Percentiles rank a stretch among this genome's conserved stretches.
Evolutionary conservation across 2,888 invertebrate genomes (phyloP).

Genomic region (Conomelus anceps): DNA sequence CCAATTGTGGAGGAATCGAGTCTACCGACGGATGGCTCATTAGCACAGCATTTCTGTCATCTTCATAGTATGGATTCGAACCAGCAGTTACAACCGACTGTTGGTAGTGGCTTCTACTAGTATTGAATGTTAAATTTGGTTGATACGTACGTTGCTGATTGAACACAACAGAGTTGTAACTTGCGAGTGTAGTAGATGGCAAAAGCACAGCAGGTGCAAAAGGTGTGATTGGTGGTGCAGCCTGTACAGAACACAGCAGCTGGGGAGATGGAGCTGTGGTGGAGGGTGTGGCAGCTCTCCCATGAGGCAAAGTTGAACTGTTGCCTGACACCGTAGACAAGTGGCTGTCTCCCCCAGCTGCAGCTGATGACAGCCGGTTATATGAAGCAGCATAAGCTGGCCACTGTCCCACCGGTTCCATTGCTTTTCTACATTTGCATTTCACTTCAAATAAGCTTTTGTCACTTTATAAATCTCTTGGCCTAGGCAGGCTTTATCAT

Average conservation of each 20-base stretch:
- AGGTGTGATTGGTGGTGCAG: slow-evolving; percentile 16
- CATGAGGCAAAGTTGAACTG: slow-evolving; percentile 3
- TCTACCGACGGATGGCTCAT: neutral
- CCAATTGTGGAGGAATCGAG: neutral
- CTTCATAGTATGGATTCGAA: neutral
- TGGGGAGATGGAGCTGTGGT: slow-evolving; percentile 58
- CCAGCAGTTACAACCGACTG: neutral
- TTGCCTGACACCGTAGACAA: slow-evolving; percentile 48
- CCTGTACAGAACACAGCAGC: slow-evolving; percentile 40
- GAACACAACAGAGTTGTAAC: slow-evolving; percentile 48
- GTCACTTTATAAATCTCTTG: too few relatives aligned
- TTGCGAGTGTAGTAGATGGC: slow-evolving; percentile 55
- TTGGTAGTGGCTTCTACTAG: neutral
- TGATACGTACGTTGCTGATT: neutral
- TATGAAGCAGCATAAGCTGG: slow-evolving; percentile 68
- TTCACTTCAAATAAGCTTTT: neutral
- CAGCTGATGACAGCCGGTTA: slow-evolving; percentile 69
- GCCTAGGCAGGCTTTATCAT: neutral
- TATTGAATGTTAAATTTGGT: neutral
- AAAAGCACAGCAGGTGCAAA: slow-evolving; percentile 48
- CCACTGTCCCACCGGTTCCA: slow-evolving; percentile 91
- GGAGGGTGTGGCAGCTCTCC: slow-evolving; percentile 51
- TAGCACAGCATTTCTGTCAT: neutral
- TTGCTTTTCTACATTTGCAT: slow-evolving; percentile 39
- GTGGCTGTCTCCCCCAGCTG: slow-evolving; percentile 55